A percentile compares a stretch with the other conserved stretches of the same genome.
phyloP scores from a whole-genome alignment of 2,113 vertebrate genomes.

The Pardalotus punctatus region DNA sequence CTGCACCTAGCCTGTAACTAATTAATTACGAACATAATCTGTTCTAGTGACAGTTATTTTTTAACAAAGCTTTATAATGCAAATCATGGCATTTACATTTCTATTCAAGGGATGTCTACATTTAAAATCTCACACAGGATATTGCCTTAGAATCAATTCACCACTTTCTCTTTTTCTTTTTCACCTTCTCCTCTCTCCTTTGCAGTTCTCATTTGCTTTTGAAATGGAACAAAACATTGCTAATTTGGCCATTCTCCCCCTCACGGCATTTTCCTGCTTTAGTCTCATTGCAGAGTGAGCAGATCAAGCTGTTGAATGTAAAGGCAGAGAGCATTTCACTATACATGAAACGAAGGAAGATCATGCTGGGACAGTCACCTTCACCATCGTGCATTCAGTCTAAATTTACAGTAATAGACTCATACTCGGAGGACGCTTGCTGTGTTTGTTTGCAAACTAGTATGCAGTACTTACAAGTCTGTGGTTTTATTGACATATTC shows the following conservation, averaged over 20 bases:
- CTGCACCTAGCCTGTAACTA: conserved; percentile 50
- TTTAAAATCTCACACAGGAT: conserved; percentile 41
- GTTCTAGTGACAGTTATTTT: conserved; percentile 57
- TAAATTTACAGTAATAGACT: conserved; percentile 79
- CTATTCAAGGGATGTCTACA: conserved; percentile 55
- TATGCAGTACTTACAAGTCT: conserved; percentile 80
- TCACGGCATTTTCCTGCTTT: not conserved
- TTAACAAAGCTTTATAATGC: conserved; percentile 53
- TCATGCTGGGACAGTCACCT: conserved; percentile 75
- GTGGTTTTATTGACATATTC: conserved; percentile 85
- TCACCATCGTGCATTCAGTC: conserved; percentile 63
- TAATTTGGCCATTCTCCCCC: conserved; percentile 24
- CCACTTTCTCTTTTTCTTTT: not conserved
- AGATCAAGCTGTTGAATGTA: not conserved
- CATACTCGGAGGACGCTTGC: conserved; percentile 71
- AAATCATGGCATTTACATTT: conserved; percentile 56
- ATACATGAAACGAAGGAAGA: conserved; percentile 54
- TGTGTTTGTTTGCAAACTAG: conserved; percentile 85
- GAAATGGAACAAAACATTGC: conserved; percentile 13
- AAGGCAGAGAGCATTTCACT: conserved; percentile 46
- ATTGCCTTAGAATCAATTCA: conserved; percentile 34
- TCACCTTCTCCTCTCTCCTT: not conserved
- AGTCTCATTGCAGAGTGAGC: conserved; percentile 24
- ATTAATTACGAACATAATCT: conserved; percentile 69
- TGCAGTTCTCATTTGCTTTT: conserved; percentile 12